Evolutionary conservation across 2,797 vertebrate genomes (phyloP), one percentile per base, ranked within the genome.

Genomic region (Amblyopsis hoosieri): DNA sequence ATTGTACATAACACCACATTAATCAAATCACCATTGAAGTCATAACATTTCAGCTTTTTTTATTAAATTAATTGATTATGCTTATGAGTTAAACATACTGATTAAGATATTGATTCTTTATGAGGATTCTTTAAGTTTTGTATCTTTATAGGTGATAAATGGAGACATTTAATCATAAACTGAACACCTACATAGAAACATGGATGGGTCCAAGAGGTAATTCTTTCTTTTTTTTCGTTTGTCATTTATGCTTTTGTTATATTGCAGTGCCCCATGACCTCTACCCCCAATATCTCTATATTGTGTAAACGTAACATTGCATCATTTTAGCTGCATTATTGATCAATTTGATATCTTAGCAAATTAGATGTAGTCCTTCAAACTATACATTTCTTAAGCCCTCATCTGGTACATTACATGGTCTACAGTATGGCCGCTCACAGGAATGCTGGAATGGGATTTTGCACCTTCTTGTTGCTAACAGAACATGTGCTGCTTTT

Each of bases 141-240:
- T 81, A 55, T 64, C 50, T 65, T 80, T 73, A 31, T 75, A 97
- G 94, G 87, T 90, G 86, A 91, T 82, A 91, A 86, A 99, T 99
- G 98, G 97, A 97, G 85, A 74, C 84, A 72, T 75, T 98, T 67
- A 95, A 97, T 93, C 89, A 93, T 75, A 94, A 92, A 78, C 87
- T 96, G 49, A 98, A 97, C 89, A 82, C 89, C 60, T 94, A 95
- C 75, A 84, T 99, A 57, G 95, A 94, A 72, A 84, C 95, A 76
- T 96, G 93, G 94, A 92, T 99, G 84, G 97, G 98, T 71, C 95
- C 96, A 71, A 95, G 95, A 93, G 98, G 97, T 98, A 89, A 94
- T 93, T 78, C 52, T 72, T 33, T 37, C 0, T 9, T 15, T 17
- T 13, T 51, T 51, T 59, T 56, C 49, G 14, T 47, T 47, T 60